Evolutionary conservation across 2,113 vertebrate genomes (phyloP).

Genomic region (Fregata magnificens): DNA sequence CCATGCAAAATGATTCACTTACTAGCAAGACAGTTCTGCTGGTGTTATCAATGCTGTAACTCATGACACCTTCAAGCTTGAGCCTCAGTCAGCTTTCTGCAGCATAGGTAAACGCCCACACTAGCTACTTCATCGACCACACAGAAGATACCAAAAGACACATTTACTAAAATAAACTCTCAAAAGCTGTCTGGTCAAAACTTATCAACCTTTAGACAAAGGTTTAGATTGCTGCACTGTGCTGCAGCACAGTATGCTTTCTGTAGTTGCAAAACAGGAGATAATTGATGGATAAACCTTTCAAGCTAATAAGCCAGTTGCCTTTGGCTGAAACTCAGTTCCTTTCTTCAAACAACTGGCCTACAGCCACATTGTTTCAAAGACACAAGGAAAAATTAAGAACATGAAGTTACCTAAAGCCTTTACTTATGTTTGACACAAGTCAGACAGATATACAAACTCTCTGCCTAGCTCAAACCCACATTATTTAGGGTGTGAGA

Average conservation of each 20-base stretch:
- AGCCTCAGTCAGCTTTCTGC: not conserved
- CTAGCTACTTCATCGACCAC: not conserved
- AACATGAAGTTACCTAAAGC: not conserved
- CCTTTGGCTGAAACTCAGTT: not conserved
- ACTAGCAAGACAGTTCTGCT: not conserved
- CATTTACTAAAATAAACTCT: not conserved
- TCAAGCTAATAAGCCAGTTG: not conserved
- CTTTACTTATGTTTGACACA: not conserved
- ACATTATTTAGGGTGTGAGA: not conserved
- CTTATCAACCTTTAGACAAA: not conserved
- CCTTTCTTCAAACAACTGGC: not conserved
- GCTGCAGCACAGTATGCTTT: not conserved
- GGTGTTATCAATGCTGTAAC: not conserved
- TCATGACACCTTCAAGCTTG: rapidly evolving
- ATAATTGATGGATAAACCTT: not conserved
- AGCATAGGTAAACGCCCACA: not conserved
- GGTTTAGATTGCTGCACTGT: not conserved
- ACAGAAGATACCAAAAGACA: not conserved
- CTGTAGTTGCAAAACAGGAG: not conserved
- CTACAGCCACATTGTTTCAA: not conserved
- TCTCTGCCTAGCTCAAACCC: not conserved
- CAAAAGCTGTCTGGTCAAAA: not conserved
- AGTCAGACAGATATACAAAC: not conserved
- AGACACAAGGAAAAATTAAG: not conserved
- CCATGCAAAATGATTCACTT: not conserved